phyloP scores from a whole-genome alignment of 2,888 invertebrate species.

The Kryphioiulus occultus region DNA sequence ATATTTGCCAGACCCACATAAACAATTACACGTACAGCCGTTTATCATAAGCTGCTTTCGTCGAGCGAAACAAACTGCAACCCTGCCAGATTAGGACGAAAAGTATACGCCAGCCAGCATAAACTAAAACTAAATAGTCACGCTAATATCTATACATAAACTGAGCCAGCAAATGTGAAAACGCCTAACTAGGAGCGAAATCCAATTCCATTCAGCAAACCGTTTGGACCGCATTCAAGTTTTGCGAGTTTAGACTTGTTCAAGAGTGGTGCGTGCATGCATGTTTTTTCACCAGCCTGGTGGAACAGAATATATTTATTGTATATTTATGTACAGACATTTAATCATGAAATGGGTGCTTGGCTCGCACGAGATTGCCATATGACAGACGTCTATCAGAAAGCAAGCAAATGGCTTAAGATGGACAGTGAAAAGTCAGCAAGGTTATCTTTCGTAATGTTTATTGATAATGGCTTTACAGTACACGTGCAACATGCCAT shows the following conservation, averaged over 20 bases:
- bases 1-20: neutral
- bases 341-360: neutral
- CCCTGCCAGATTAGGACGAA: neutral
- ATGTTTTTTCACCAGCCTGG: neutral
- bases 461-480: neutral
- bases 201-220: constrained; percentile 28
- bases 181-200: constrained; percentile 41
- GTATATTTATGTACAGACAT: neutral
- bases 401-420: neutral
- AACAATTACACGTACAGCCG: neutral
- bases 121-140: constrained; percentile 14
- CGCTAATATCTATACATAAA: constrained; percentile 23
- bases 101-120: neutral
- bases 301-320: neutral
- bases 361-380: neutral
- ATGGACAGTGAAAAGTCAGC: neutral
- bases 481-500: neutral
- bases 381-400: neutral
- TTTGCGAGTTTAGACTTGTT: neutral
- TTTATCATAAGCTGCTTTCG: constrained; percentile 4
- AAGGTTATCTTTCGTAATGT: neutral
- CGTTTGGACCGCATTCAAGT: constrained; percentile 21
- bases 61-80: neutral
- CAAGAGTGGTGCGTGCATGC: neutral
- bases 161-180: neutral